Evolutionary conservation across 2,797 vertebrate genomes (phyloP).

Genomic region (Pseudopleuronectes americanus): DNA sequence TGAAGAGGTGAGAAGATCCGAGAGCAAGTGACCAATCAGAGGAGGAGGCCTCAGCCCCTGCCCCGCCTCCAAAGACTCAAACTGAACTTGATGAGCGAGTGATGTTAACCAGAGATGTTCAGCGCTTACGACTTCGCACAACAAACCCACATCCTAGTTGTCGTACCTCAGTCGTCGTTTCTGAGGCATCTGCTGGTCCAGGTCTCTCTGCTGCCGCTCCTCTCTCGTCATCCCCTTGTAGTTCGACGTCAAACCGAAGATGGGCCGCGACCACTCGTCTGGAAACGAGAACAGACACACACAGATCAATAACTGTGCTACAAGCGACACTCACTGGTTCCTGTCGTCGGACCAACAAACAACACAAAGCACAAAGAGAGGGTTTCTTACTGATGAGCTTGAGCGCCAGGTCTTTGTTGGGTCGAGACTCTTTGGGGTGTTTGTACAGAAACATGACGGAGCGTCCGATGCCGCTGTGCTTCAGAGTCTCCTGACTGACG

Average conservation of each 20-base stretch:
- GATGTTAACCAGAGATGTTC: no score
- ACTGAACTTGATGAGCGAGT: no score
- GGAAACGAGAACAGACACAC: not conserved
- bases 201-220: slow-evolving; percentile 95
- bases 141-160: no score
- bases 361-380: no score
- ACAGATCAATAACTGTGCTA: not conserved
- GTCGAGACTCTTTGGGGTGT: slow-evolving; percentile 94
- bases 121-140: no score
- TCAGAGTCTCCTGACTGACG: slow-evolving; percentile 97
- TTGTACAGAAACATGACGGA: slow-evolving; percentile 99
- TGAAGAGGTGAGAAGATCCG: no score
- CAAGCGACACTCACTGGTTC: no score
- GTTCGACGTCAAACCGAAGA: slow-evolving; percentile 97
- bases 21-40: no score
- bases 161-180: slow-evolving; percentile 89
- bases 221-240: slow-evolving; percentile 99
- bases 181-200: slow-evolving; percentile 96
- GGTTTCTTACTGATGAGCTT: slow-evolving; percentile 90
- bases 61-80: no score
- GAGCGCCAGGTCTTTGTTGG: slow-evolving; percentile 97
- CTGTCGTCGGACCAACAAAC: no score
- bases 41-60: no score
- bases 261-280: slow-evolving; percentile 98
- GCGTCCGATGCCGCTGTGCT: slow-evolving; percentile 96